A percentile compares a stretch with the other conserved stretches of the same genome.
These are phyloP conservation scores for Spheniscus mendiculus DNA, from an alignment of 2,113 vertebrate species.

Conservation along the genomic window DNA sequence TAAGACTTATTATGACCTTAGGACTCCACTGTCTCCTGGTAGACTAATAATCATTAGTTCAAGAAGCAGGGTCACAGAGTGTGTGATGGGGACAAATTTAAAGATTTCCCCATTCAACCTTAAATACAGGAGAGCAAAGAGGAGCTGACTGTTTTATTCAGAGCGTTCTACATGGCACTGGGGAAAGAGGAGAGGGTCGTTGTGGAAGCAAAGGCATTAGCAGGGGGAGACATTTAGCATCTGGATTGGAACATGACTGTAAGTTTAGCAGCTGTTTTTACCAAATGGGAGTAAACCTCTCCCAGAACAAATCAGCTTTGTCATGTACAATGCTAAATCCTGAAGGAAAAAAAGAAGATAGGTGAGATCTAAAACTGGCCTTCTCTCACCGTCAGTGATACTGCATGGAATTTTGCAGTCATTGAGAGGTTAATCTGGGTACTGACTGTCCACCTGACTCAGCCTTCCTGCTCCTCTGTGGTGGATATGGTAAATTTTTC, in stretches of 20 bases:
- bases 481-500: not conserved
- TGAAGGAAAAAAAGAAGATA: not conserved
- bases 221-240: not conserved
- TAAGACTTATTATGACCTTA: not conserved
- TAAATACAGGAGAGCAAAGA: not conserved
- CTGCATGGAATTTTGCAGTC: not conserved
- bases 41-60: not conserved
- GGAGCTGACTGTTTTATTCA: not conserved
- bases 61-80: not conserved
- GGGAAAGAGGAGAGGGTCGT: not conserved
- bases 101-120: not conserved
- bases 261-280: not conserved
- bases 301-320: not conserved
- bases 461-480: not conserved
- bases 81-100: not conserved
- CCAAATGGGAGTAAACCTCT: not conserved
- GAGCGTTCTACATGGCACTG: not conserved
- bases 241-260: not conserved
- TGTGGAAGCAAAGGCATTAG: not conserved
- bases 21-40: not conserved
- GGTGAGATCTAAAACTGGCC: not conserved
- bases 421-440: not conserved
- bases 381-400: not conserved
- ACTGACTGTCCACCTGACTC: not conserved
- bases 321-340: not conserved